Evolutionary conservation across 2,888 invertebrate species (phyloP).

Genomic region (Emmelina monodactyla): DNA sequence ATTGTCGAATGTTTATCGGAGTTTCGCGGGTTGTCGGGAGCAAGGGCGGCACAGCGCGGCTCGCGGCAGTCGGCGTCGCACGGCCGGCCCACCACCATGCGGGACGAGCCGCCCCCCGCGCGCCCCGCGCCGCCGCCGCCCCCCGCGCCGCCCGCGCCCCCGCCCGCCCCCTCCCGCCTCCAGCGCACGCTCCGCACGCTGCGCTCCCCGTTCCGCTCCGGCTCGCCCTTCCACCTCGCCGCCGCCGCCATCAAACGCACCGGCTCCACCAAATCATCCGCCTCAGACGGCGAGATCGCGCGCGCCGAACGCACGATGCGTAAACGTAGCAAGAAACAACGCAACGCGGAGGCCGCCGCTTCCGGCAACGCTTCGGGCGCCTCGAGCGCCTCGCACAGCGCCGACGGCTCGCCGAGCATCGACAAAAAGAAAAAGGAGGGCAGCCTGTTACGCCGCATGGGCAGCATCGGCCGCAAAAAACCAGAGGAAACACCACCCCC

Average conservation of each 20-base stretch:
- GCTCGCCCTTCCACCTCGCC: constrained; percentile 61
- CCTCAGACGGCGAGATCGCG: constrained; percentile 56
- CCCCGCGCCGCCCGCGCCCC: constrained; percentile 31
- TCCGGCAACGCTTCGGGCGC: constrained; percentile 45
- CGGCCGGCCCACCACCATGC: constrained; percentile 39
- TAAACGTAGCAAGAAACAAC: constrained; percentile 56
- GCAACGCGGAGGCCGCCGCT: constrained; percentile 38
- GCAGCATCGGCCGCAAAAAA: constrained; percentile 47
- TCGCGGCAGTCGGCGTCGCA: constrained; percentile 37
- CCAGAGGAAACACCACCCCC: constrained; percentile 27
- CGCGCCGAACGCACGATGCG: constrained; percentile 60
- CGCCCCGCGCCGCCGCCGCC: constrained; percentile 31
- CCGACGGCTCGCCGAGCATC: constrained; percentile 42
- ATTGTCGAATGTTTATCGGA: constrained; percentile 38
- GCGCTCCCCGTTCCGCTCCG: constrained; percentile 57
- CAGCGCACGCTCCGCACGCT: constrained; percentile 57
- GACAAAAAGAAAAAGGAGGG: constrained; percentile 47
- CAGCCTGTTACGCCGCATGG: constrained; percentile 43
- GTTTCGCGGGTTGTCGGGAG: constrained; percentile 37
- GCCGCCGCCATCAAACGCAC: constrained; percentile 52
- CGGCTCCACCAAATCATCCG: constrained; percentile 49
- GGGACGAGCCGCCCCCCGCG: constrained; percentile 35
- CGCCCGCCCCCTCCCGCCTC: constrained; percentile 43
- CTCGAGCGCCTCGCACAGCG: constrained; percentile 38
- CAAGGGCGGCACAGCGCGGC: constrained; percentile 31